Evolutionary conservation across 2,888 invertebrate species (phyloP), one percentile per base, ranked within the genome.

Genomic region (Lycaena phlaeas): DNA sequence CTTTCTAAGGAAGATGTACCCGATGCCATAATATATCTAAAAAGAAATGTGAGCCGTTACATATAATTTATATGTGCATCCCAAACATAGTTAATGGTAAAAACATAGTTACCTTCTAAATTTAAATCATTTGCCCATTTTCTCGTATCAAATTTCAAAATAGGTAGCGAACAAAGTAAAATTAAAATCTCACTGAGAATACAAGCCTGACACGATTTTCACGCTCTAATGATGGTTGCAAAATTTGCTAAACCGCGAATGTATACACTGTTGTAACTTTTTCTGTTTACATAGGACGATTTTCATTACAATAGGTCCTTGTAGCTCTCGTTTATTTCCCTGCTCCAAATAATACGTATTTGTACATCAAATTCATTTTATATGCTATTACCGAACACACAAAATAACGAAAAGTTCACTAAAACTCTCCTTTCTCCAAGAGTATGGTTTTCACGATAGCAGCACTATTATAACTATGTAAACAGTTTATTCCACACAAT

Each of bases 1-100:
- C 91, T 91, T 70, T 91, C 92, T 82, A 92, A 81, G 56, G 92
- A 92, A 64, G 92, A 90, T 69, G 91, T 90, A 59, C 90, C 91
- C 69, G 92, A 92, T 86, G 91, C 91, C 91, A 92, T 92, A 74
- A 73, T 81, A 75, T 68, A 57, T 61, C 75, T 77, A 71, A 56
- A 78, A 76, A 53, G 49, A 44, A 49, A 44, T 30, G 10, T 2
- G 5, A 25, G 15, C 11, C 7, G n/a, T n/a, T n/a, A n/a, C n/a
- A n/a, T n/a, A n/a, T n/a, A n/a, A n/a, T n/a, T n/a, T n/a, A n/a
- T n/a, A n/a, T n/a, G n/a, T n/a, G n/a, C n/a, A n/a, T n/a, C n/a
- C n/a, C n/a, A 11, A 18, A 18, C 5, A n/a, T n/a, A 18, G 22
- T 22, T 34, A 34, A 5, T 22, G 22, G 22, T 18, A 18, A 34